Evolutionary conservation across 23 tunicate genomes (phyloP), one percentile per base, ranked within the genome.

Genomic region (Halocynthia aurantium): DNA sequence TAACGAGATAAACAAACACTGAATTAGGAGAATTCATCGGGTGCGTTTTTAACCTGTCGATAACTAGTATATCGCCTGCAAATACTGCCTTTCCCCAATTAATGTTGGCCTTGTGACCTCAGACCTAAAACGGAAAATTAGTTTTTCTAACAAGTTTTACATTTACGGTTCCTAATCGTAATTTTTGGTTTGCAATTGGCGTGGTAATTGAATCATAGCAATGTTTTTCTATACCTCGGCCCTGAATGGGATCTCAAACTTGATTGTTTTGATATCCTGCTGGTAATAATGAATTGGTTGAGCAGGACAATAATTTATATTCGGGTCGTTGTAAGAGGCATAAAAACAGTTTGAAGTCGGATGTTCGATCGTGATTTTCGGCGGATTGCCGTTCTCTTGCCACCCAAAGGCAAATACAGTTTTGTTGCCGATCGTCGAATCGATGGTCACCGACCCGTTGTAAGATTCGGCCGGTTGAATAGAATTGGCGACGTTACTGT

Each of bases 321-420:
- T 31, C 44, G 44, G 44, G 44, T 31, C 44, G 44, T 31, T 31
- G 44, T 31, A 31, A 31, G 44, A 31, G 44, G 44, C 44, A 70
- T 60, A 9, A 51, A 82, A 67, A 31, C 85, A 81, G 8, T 71
- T 79, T 7, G 85, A 65, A 10, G 15, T 8, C 31, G 70, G 70
- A 11, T 40, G 31, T 65, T 65, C 19, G 10, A 73, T 64, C 13
- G 74, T 67, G 68, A 62, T 69, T 61, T 68, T 76, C 7, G 85
- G 69, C 82, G 63, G 31, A 61, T 57, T 76, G 52, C 70, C 67
- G 56, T 70, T 69, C 44, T 71, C 71, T 6, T 78, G 64, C 83
- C 83, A 85, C 6, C 83, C 49, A 50, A 85, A 85, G 11, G 83
- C 21, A 61, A 85, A 85, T 21, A 85, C 76, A 5, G 89, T 85